Evolutionary conservation across 2,888 invertebrate genomes (phyloP).

Genomic region (Andrena bucephala): DNA sequence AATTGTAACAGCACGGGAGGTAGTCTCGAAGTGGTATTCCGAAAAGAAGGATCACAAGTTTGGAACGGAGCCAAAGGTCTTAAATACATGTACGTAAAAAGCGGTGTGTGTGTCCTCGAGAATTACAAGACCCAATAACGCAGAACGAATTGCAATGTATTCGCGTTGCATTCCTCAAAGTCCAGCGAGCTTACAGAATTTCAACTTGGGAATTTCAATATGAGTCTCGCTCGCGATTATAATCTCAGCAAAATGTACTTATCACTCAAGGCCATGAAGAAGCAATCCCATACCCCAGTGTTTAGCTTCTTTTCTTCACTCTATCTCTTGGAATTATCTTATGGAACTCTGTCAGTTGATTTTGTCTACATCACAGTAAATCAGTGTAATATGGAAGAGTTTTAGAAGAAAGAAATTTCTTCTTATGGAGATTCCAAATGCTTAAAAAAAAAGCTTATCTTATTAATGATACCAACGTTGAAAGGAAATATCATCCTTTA

Average conservation of each 20-base stretch:
- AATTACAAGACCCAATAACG: neutral
- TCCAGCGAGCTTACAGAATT: neutral
- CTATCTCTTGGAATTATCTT: too few relatives aligned
- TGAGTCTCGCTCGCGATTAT: neutral
- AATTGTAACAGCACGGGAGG: conserved; percentile 89
- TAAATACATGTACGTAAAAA: conserved; percentile 88
- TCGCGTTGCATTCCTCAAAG: neutral
- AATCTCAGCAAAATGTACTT: too few relatives aligned
- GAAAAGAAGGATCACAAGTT: conserved; percentile 91
- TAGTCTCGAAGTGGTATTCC: conserved; percentile 91
- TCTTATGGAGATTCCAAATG: too few relatives aligned
- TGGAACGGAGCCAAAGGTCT: conserved; percentile 88
- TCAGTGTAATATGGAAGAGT: too few relatives aligned
- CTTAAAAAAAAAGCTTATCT: too few relatives aligned
- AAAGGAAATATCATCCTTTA: too few relatives aligned
- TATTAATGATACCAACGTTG: too few relatives aligned
- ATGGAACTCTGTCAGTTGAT: too few relatives aligned
- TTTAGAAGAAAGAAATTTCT: too few relatives aligned
- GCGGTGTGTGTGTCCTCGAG: neutral
- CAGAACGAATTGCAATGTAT: neutral
- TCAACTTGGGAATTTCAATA: neutral
- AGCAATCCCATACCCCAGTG: neutral
- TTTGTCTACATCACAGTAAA: too few relatives aligned
- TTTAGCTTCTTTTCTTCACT: too few relatives aligned
- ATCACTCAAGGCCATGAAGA: neutral